Conservation (phyloP, 2,797 vertebrate genomes). For the Galago senegalensis region DNA sequence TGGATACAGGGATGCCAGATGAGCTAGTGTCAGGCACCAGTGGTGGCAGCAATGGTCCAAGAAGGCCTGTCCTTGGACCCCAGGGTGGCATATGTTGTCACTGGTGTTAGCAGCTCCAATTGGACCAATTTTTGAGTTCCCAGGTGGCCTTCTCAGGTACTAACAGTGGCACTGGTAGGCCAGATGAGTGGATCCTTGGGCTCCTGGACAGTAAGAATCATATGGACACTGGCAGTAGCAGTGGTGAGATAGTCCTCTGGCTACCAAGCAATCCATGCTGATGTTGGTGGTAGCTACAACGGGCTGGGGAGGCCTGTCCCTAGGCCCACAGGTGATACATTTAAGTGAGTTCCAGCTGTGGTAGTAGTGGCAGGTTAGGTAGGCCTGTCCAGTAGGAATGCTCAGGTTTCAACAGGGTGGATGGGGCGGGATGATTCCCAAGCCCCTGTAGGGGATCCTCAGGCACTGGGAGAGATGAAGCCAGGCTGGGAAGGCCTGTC, state of each 20-base stretch:
- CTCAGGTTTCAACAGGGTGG: neutral
- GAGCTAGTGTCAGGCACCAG: neutral
- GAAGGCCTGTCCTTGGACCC: neutral
- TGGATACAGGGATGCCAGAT: neutral
- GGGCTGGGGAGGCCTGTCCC: neutral
- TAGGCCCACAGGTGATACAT: neutral
- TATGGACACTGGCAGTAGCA: neutral
- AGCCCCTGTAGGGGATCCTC: neutral
- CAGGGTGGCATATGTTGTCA: neutral
- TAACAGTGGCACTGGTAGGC: neutral
- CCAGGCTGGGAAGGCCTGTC: neutral
- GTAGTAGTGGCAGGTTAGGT: neutral
- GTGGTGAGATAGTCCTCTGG: neutral
- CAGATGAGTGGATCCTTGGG: neutral
- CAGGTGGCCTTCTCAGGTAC: neutral
- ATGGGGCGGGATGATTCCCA: neutral
- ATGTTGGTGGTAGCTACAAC: neutral
- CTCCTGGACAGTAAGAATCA: neutral
- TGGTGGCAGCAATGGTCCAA: neutral
- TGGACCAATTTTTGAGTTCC: neutral
- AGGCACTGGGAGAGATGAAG: neutral
- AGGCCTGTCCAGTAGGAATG: neutral
- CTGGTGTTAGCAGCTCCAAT: neutral
- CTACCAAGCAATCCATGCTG: neutral
- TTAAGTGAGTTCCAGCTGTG: neutral